These are phyloP conservation scores for Cyanoliseus patagonus DNA, from an alignment of 2,113 vertebrate species.

Conservation along the genomic window DNA sequence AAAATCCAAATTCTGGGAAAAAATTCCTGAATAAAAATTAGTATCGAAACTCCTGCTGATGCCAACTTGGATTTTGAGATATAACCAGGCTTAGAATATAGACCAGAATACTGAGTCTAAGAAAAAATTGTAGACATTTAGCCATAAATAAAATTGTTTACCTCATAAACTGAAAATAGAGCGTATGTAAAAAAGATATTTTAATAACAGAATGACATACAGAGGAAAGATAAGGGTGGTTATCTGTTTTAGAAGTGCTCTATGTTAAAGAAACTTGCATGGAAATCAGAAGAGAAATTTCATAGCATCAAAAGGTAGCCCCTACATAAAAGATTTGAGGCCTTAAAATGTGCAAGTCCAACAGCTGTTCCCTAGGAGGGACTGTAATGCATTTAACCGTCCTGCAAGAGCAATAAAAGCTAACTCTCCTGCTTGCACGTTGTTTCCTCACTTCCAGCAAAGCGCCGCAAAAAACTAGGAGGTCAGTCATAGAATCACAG, in stretches of 20 bases:
- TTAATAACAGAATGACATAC: background rate
- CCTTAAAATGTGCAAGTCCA: background rate
- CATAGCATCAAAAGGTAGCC: background rate
- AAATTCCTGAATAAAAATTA: background rate
- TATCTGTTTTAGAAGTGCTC: background rate
- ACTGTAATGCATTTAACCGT: background rate
- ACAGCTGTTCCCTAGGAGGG: background rate
- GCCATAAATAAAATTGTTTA: background rate
- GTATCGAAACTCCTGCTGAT: background rate
- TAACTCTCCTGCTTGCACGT: background rate
- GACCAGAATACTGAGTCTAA: background rate
- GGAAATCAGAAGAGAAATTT: background rate
- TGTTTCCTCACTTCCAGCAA: background rate
- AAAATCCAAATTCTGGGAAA: background rate
- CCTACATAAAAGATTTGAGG: background rate
- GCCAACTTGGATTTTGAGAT: background rate
- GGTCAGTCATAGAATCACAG: background rate
- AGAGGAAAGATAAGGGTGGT: background rate
- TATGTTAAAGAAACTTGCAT: background rate
- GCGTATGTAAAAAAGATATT: background rate
- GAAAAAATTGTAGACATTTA: background rate
- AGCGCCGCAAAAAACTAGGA: background rate
- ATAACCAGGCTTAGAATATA: background rate
- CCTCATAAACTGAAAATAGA: background rate
- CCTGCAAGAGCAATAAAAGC: background rate